A percentile compares a stretch with the other conserved stretches of the same genome.
These are phyloP conservation scores for Nasonia longicornis DNA, from an alignment of 1,140 invertebrate genomes.

Conservation along the genomic window DNA sequence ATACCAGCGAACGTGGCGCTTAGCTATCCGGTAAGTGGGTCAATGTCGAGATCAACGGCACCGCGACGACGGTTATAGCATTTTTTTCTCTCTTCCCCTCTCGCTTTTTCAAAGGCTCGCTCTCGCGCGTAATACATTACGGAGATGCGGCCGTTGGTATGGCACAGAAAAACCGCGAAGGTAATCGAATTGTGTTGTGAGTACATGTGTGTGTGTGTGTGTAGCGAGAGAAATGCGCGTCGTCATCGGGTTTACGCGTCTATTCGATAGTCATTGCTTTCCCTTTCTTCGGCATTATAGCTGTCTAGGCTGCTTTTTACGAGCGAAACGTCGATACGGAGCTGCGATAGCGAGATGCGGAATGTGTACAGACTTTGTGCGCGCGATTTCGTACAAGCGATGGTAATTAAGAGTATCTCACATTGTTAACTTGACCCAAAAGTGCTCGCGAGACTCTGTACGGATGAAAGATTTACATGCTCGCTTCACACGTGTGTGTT, in stretches of 20 bases:
- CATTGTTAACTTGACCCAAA: too few relatives aligned
- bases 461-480: neutral
- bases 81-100: conserved; percentile 33
- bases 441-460: too few relatives aligned
- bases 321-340: neutral
- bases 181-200: neutral
- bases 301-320: too few relatives aligned
- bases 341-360: neutral
- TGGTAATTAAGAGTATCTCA: neutral
- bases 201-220: neutral
- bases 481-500: conserved; percentile 50
- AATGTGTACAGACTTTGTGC: neutral
- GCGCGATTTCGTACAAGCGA: neutral
- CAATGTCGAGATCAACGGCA: conserved; percentile 36
- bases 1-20: neutral
- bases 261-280: conserved; percentile 49
- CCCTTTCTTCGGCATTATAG: conserved; percentile 50
- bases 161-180: neutral
- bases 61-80: conserved; percentile 1
- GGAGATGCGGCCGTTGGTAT: too few relatives aligned
- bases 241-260: conserved; percentile 6
- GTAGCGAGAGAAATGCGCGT: conserved; percentile 27
- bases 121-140: neutral
- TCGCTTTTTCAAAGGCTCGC: neutral
- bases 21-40: neutral